Evolutionary conservation across 2,888 invertebrate genomes (phyloP), one percentile per base, ranked within the genome.

Genomic region (Chaitophorus viminalis): DNA sequence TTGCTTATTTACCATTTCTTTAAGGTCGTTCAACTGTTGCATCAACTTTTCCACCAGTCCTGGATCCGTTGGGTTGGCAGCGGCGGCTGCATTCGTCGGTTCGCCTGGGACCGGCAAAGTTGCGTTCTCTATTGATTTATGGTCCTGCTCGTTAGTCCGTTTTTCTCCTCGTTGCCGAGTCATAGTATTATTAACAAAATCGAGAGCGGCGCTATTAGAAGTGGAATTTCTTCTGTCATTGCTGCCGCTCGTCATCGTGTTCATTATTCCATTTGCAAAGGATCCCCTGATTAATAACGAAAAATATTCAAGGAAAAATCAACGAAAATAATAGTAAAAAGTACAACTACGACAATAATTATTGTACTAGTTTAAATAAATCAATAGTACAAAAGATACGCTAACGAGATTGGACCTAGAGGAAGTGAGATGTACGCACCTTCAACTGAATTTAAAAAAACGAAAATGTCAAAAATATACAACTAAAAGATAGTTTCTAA

Each of bases 21-120:
- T 98, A 91, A 99, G 98, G 91, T 99, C 99, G 92, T 98, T 98
- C 89, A 99, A 92, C 91, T 99, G 98, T 91, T 99, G 98, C 91
- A 97, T 96, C 75, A 97, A 92, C 91, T 97, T 97, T 91, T 96
- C 96, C 88, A 98, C 94, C 94, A 93, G 94, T 93, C 81, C 94
- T 90, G 21, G 92, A 92, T 89, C 92, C 92, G 31, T 84, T 87
- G 36, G 88, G 87, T 78, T 82, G 72, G 36, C 75, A 0, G 5
- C 52, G 11, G n/a, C 88, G 91, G 89, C 21, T 33, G 11, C 29
- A 72, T 70, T n/a, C 31, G 82, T 8, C 14, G 52, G 21, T 65
- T 60, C 39, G 11, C 0, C 6, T 11, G 60, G 60, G 11, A 39
- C 21, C 3, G 60, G 21, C 6, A 21, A 33, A 6, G 11, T 36